A percentile compares a stretch with the other conserved stretches of the same genome.
phyloP scores from a whole-genome alignment of 2,888 invertebrate genomes.

The Harmothoe impar region DNA sequence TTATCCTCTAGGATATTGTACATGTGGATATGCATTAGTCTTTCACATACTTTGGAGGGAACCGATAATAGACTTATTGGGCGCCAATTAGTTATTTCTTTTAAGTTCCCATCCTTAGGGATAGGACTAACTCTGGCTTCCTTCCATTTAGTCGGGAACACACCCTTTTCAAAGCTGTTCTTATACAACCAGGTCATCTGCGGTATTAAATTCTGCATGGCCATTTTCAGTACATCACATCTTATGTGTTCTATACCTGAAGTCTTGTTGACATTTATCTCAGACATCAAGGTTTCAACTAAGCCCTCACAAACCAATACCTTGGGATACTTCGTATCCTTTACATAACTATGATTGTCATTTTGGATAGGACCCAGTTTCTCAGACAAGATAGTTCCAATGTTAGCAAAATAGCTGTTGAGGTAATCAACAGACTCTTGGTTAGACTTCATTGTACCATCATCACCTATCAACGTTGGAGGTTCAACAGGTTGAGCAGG shows the following conservation, averaged over 20 bases:
- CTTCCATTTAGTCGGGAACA: not conserved
- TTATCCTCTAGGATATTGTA: not conserved
- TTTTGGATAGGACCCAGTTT: too few species aligned
- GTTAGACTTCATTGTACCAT: not conserved
- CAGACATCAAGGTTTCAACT: not conserved
- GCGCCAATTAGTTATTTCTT: not conserved
- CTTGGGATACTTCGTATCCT: not conserved
- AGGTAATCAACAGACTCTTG: not conserved
- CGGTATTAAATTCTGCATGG: not conserved
- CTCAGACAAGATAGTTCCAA: not conserved
- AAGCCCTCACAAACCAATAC: too few species aligned
- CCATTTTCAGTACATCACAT: not conserved
- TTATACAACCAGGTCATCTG: not conserved
- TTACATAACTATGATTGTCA: too few species aligned
- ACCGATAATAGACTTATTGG: not conserved
- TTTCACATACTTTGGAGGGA: not conserved
- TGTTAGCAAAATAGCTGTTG: not conserved
- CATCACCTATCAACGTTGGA: not conserved
- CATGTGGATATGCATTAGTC: not conserved
- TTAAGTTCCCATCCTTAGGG: too few species aligned
- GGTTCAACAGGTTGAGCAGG: not conserved
- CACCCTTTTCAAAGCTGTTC: not conserved
- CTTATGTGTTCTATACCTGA: not conserved
- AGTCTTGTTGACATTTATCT: not conserved
- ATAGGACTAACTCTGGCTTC: not conserved